Base-by-base conservation (phyloP, 2,888 invertebrate species). In the Sminthurinus aureus region DNA sequence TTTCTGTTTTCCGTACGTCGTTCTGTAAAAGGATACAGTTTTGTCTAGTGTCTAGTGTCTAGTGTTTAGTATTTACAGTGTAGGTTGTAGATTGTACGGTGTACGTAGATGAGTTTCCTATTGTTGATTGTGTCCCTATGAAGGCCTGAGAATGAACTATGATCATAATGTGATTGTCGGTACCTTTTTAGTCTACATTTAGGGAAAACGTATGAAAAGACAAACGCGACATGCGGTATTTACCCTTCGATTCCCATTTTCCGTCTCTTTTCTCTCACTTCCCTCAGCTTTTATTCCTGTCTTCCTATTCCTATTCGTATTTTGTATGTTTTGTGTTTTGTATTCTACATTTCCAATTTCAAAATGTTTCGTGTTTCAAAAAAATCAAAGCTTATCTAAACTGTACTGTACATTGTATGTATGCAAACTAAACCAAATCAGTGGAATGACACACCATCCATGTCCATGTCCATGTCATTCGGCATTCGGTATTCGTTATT, bases 211-310 rank as follows among this genome's bases (percentile, higher is more conserved):
- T 71, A 81, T 78, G 81, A 85, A 83, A 85, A 80, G 82, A 83
- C 77, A 51, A 83, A 71, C 84, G 71, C 84, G 22, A 82, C 84
- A 84, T 84, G 84, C 50, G 77, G 84, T 83, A n/a, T n/a, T n/a
- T n/a, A 84, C 82, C 66, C 73, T 82, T 67, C 69, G 11, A 76
- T 51, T 82, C 67, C 69, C 26, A 12, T 74, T 71, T 71, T 80
- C 50, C 50, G n/a, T 51, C 22, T 52, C n/a, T 38, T 38, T 38
- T 38, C 38, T 38, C 38, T 38, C 38, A 38, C 6, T 38, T 38
- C 6, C 38, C 38, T 38, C 38, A 4, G 38, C 6, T 4, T 58
- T 3, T 58, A 58, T 58, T 58, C 9, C 38, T 4, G 3, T 6
- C 6, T 38, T 38, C 38, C 1, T 4, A 38, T 38, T 6, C 58